These are phyloP conservation scores for Andrena bucephala DNA, from an alignment of 2,888 invertebrate species.

Conservation along the genomic window DNA sequence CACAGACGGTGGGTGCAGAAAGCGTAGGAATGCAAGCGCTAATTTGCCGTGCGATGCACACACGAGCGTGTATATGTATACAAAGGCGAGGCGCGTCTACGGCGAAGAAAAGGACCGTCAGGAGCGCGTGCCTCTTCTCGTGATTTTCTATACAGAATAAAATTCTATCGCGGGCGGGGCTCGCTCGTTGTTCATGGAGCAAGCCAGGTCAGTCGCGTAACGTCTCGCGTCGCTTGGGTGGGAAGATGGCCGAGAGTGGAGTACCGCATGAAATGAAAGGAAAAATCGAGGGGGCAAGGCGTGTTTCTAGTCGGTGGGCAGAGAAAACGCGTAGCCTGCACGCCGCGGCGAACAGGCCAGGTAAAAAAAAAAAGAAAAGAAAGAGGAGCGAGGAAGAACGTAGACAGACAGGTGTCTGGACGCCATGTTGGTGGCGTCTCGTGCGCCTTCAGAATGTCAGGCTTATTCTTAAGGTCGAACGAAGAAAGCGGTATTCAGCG, in stretches of 20 bases:
- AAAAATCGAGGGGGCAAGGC: slow-evolving; percentile 33
- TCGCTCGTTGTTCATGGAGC: not conserved
- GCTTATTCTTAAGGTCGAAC: slow-evolving; percentile 45
- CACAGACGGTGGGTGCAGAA: slow-evolving; percentile 75
- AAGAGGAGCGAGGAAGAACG: slow-evolving; percentile 25
- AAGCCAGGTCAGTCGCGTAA: not conserved
- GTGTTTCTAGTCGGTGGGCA: not conserved
- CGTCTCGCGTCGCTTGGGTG: too few relatives aligned
- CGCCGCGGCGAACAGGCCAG: slow-evolving; percentile 6
- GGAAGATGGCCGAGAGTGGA: not conserved
- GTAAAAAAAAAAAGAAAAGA: not conserved
- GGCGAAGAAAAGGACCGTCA: not conserved
- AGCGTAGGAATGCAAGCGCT: slow-evolving; percentile 78
- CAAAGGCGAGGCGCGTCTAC: slow-evolving; percentile 3
- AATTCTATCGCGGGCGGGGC: not conserved
- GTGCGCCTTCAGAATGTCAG: slow-evolving; percentile 47
- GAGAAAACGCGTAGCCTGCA: not conserved
- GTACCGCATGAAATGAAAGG: slow-evolving; percentile 25
- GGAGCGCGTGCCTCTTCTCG: too few relatives aligned
- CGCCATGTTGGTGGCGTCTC: slow-evolving; percentile 44
- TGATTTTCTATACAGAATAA: not conserved
- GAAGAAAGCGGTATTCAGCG: slow-evolving; percentile 51
- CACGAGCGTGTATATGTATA: not conserved
- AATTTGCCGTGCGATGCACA: slow-evolving; percentile 60
- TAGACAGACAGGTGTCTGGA: slow-evolving; percentile 56